Percentiles rank a stretch among this genome's conserved stretches.
Evolutionary conservation across 2,797 vertebrate species (phyloP).

Genomic region (Glyptemys insculpta): DNA sequence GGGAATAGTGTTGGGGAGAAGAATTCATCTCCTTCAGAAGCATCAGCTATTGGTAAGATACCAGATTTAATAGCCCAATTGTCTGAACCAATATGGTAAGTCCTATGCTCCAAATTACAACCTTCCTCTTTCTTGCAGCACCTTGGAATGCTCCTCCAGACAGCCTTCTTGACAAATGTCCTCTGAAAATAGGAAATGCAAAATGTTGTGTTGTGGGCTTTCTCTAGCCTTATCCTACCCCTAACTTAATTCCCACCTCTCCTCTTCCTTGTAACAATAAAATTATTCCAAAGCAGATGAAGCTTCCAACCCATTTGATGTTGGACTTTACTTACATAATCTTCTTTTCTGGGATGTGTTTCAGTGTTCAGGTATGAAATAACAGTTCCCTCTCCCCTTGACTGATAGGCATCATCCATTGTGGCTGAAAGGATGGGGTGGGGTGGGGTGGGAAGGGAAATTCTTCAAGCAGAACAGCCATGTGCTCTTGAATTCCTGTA

Average conservation of each 20-base stretch:
- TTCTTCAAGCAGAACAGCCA: not conserved
- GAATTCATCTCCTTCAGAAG: not conserved
- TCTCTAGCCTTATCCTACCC: not conserved
- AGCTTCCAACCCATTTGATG: not conserved
- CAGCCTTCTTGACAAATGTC: not conserved
- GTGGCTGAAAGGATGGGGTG: constrained; percentile 42
- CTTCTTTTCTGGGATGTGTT: constrained; percentile 3
- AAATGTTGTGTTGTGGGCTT: not conserved
- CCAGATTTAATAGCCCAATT: not conserved
- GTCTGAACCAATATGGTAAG: not conserved
- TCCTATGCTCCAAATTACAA: not conserved
- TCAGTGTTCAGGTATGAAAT: constrained; percentile 56
- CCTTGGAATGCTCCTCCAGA: not conserved
- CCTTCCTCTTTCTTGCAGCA: not conserved
- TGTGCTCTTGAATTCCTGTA: not conserved
- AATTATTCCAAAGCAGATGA: constrained; percentile 25
- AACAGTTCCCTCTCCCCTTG: constrained; percentile 37
- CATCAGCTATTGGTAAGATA: not conserved
- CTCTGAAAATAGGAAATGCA: not conserved
- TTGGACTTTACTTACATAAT: not conserved
- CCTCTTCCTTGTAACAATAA: constrained; percentile 11
- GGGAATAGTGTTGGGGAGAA: not conserved
- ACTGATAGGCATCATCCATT: constrained; percentile 28
- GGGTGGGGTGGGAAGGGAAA: not conserved
- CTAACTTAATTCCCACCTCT: not conserved